Conservation (phyloP, 1,140 invertebrate species). For the Lucilia sericata region DNA sequence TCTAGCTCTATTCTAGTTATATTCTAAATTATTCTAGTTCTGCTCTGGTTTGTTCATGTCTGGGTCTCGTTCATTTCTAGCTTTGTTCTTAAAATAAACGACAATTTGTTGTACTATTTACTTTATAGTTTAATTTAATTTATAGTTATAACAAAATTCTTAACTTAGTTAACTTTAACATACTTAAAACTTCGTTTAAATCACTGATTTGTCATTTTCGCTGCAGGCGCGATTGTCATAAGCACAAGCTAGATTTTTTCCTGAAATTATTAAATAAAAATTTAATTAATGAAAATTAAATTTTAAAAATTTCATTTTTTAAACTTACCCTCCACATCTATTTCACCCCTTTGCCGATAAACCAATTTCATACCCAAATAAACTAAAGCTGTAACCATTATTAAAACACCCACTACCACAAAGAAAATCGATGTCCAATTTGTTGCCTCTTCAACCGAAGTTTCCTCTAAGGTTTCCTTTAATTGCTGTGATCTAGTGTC, state of each 20-base stretch:
- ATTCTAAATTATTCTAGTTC: too few relatives aligned
- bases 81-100: too few relatives aligned
- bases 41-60: too few relatives aligned
- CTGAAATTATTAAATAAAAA: conserved; percentile 10
- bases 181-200: background rate
- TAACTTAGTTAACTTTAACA: background rate
- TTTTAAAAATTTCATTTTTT: conserved; percentile 1
- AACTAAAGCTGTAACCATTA: background rate
- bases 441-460: background rate
- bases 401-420: background rate
- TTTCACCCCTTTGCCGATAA: background rate
- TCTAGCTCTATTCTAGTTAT: too few relatives aligned
- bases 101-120: too few relatives aligned
- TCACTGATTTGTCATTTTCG: background rate
- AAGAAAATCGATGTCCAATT: background rate
- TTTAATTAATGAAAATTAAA: conserved; percentile 14
- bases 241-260: conserved; percentile 10
- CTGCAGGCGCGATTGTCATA: background rate
- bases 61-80: too few relatives aligned
- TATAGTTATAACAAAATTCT: background rate
- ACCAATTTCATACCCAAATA: background rate
- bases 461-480: background rate
- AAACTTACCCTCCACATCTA: conserved; percentile 43
- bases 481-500: background rate
- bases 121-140: too few relatives aligned